Evolutionary conservation across 2,888 invertebrate species (phyloP).

Genomic region (Lepidocyrtinus sp.): DNA sequence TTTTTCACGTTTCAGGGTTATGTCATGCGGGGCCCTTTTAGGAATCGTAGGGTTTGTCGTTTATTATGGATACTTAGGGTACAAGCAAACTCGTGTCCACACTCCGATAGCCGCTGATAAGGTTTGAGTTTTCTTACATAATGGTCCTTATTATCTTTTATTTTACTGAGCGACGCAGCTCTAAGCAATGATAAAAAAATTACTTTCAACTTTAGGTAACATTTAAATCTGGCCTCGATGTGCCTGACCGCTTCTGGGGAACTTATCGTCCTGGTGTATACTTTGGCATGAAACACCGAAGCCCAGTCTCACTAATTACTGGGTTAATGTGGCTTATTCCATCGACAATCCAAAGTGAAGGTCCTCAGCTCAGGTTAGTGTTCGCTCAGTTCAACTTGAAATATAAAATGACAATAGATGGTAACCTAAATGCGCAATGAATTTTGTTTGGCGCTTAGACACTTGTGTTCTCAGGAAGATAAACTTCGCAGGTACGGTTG

Average conservation of each 20-base stretch:
- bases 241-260: constrained; percentile 92
- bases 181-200: no score
- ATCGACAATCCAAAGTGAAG: constrained; percentile 78
- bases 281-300: constrained; percentile 91
- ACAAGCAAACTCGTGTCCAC: constrained; percentile 89
- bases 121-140: constrained; percentile 73
- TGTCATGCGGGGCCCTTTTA: constrained; percentile 63
- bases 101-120: constrained; percentile 87
- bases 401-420: neutral
- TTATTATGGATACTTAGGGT: constrained; percentile 85
- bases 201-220: constrained; percentile 77
- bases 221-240: constrained; percentile 79
- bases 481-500: constrained; percentile 87
- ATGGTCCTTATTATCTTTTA: neutral
- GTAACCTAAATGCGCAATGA: constrained; percentile 25
- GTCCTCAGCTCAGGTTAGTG: constrained; percentile 81
- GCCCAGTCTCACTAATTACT: constrained; percentile 89
- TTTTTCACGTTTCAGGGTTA: constrained; percentile 50
- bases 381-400: neutral
- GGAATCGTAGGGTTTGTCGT: constrained; percentile 78
- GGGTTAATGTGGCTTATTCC: constrained; percentile 98
- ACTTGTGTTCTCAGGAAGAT: constrained; percentile 94
- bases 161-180: no score
- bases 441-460: no score
- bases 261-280: constrained; percentile 90